phyloP scores from a whole-genome alignment of 2,113 vertebrate genomes.

The Garra rufa region DNA sequence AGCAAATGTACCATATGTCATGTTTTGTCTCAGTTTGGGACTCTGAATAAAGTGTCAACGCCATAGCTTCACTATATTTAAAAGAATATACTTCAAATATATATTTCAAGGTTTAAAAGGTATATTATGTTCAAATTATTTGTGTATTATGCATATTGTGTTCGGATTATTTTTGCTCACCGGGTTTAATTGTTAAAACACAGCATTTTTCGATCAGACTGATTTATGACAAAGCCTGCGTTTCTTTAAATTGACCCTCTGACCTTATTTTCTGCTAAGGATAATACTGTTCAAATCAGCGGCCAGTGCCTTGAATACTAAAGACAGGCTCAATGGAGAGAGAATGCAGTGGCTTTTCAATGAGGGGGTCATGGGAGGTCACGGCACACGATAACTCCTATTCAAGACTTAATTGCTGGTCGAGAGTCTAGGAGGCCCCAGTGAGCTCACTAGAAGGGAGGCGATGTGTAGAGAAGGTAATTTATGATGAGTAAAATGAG shows the following conservation, averaged over 20 bases:
- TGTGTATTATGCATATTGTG: not conserved
- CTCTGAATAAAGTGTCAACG: no score
- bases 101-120: no score
- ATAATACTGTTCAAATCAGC: slow-evolving; percentile 49
- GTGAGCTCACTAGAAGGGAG: slow-evolving; percentile 36
- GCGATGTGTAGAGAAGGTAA: slow-evolving; percentile 36
- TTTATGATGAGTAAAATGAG: slow-evolving; percentile 48
- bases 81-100: no score
- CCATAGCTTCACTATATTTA: no score
- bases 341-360: slow-evolving; percentile 45
- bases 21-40: no score
- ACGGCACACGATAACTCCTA: slow-evolving; percentile 54
- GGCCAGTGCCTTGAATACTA: slow-evolving; percentile 48
- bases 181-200: slow-evolving; percentile 7
- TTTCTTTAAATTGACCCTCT: slow-evolving; percentile 48
- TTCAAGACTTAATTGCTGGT: slow-evolving; percentile 61
- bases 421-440: slow-evolving; percentile 48
- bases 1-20: no score
- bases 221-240: slow-evolving; percentile 47
- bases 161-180: not conserved
- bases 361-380: slow-evolving; percentile 54
- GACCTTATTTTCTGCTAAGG: slow-evolving; percentile 51
- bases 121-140: no score
- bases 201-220: slow-evolving; percentile 27
- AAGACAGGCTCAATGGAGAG: slow-evolving; percentile 39